Conservation (phyloP, 2,888 invertebrate genomes). For the Gastracanthus pulcherrimus region DNA sequence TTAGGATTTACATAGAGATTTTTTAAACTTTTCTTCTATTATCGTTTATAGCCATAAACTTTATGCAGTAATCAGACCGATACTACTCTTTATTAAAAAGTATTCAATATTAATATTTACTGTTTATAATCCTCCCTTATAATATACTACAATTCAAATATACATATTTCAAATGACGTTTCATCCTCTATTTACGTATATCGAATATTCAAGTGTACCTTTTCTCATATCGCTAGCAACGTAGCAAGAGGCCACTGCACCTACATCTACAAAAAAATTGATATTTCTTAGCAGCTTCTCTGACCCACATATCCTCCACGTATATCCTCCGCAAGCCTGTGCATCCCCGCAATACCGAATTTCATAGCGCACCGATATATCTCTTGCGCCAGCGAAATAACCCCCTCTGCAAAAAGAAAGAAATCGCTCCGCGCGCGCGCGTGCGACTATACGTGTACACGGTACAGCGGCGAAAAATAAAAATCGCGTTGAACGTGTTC, state of each 20-base stretch:
- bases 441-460: not conserved
- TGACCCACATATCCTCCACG: not conserved
- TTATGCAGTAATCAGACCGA: too few relatives aligned
- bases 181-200: too few relatives aligned
- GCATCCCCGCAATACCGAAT: not conserved
- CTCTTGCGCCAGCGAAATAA: not conserved
- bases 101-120: too few relatives aligned
- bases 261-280: not conserved
- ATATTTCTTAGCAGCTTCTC: not conserved
- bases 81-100: too few relatives aligned
- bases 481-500: conserved; percentile 7
- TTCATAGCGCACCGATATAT: conserved; percentile 1
- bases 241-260: not conserved
- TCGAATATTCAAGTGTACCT: too few relatives aligned
- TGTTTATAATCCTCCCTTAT: too few relatives aligned
- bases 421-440: too few relatives aligned
- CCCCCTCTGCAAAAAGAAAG: not conserved
- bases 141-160: too few relatives aligned
- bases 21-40: too few relatives aligned
- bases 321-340: not conserved
- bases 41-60: too few relatives aligned
- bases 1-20: too few relatives aligned
- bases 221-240: not conserved
- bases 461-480: conserved; percentile 1
- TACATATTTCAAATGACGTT: too few relatives aligned